Evolutionary conservation across 2,797 vertebrate species (phyloP).

Genomic region (Schizopygopsis pylzovi): DNA sequence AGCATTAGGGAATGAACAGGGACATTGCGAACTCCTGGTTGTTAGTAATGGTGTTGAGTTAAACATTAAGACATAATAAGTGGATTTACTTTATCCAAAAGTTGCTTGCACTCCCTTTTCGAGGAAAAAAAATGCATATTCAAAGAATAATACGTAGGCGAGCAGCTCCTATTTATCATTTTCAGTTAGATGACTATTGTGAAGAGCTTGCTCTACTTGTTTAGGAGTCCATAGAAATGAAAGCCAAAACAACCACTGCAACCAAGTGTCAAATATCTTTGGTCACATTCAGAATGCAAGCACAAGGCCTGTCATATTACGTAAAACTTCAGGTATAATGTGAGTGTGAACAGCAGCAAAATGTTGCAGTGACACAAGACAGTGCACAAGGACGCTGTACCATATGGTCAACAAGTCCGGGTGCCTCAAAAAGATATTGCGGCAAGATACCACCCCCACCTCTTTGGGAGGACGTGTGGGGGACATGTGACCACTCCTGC

Average conservation of each 20-base stretch:
- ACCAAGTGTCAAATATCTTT: constrained; percentile 42
- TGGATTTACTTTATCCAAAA: not conserved
- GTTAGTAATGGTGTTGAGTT: constrained; percentile 28
- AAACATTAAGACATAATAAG: not conserved
- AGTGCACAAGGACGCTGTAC: not conserved
- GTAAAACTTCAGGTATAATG: constrained; percentile 57
- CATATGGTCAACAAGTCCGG: constrained; percentile 28
- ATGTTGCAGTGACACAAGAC: constrained; percentile 59
- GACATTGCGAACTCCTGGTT: not conserved
- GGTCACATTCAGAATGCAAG: constrained; percentile 41
- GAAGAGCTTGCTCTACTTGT: not conserved
- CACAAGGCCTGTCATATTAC: constrained; percentile 17
- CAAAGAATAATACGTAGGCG: not conserved
- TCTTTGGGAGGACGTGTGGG: not conserved
- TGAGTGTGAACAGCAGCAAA: constrained; percentile 13
- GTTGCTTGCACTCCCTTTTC: not conserved
- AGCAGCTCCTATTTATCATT: not conserved
- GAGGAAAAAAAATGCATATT: not conserved
- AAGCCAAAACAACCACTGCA: constrained; percentile 23
- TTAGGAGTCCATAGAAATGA: not conserved
- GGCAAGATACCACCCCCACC: constrained; percentile 17
- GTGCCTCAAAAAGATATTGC: constrained; percentile 37
- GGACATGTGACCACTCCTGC: constrained; percentile 50
- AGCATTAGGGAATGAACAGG: constrained; percentile 16
- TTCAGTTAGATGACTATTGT: constrained; percentile 1